Evolutionary conservation across 2,888 invertebrate species (phyloP).

Genomic region (Abscondita cerata): DNA sequence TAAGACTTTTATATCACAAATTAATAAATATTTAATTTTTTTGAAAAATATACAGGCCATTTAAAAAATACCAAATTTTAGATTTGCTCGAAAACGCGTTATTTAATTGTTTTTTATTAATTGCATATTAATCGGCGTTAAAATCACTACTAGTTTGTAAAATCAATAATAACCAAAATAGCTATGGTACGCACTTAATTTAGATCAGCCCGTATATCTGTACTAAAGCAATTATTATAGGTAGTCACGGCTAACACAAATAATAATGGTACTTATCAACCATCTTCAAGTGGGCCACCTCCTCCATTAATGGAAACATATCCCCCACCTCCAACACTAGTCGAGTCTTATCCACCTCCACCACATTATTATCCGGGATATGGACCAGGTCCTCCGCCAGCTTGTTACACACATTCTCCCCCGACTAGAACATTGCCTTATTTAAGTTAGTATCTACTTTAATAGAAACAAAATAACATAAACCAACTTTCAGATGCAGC

Average conservation of each 20-base stretch:
- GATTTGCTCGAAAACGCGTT: too few relatives aligned
- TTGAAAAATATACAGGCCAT: too few relatives aligned
- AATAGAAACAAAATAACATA: too few relatives aligned
- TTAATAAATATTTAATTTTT: too few relatives aligned
- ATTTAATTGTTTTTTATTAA: too few relatives aligned
- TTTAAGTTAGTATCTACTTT: conserved; percentile 63
- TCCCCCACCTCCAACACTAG: conserved; percentile 60
- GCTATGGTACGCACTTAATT: too few relatives aligned
- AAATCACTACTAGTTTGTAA: too few relatives aligned
- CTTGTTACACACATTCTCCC: conserved; percentile 67
- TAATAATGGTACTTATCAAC: conserved; percentile 59
- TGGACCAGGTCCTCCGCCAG: conserved; percentile 57
- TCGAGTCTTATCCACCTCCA: conserved; percentile 57
- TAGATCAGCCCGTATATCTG: neutral
- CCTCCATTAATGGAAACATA: conserved; percentile 52
- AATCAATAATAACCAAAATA: too few relatives aligned
- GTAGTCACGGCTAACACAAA: conserved; percentile 55
- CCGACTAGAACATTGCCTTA: conserved; percentile 69
- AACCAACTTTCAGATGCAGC: conserved; percentile 58
- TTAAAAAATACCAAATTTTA: too few relatives aligned
- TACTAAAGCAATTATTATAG: conserved; percentile 36
- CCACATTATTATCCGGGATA: conserved; percentile 62
- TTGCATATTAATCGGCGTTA: too few relatives aligned
- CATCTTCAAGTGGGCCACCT: conserved; percentile 52
- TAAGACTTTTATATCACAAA: too few relatives aligned